These are phyloP conservation scores for Hippocampus mohnikei DNA, from an alignment of 2,113 vertebrate species.

Conservation along the genomic window DNA sequence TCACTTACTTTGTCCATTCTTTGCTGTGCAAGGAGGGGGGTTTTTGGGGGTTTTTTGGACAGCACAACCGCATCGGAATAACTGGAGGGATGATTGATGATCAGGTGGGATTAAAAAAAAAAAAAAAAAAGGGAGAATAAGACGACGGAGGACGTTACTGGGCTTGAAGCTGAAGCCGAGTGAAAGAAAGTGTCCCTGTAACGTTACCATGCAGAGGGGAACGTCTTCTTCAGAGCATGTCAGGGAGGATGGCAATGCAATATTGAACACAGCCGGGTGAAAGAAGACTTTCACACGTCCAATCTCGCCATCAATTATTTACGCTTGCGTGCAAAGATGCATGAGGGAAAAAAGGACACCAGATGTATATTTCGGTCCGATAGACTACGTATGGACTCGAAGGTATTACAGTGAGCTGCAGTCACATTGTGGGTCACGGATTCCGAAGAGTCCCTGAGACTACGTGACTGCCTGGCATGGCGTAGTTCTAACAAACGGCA, in stretches of 20 bases:
- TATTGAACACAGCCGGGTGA: constrained; percentile 26
- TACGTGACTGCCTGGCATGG: too few species aligned
- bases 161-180: too few species aligned
- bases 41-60: constrained; percentile 16
- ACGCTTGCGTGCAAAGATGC: constrained; percentile 29
- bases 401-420: too few species aligned
- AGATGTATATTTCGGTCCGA: background rate
- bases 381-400: too few species aligned
- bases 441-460: too few species aligned
- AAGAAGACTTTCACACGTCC: constrained; percentile 16
- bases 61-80: constrained; percentile 18
- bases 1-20: constrained; percentile 18
- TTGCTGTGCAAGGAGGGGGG: constrained; percentile 5
- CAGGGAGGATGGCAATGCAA: constrained; percentile 10
- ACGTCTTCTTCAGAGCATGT: background rate
- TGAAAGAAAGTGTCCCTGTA: background rate
- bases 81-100: constrained; percentile 18
- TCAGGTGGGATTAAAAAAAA: constrained; percentile 12
- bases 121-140: background rate
- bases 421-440: too few species aligned
- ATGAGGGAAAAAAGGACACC: constrained; percentile 1
- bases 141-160: too few species aligned
- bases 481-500: too few species aligned
- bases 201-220: background rate
- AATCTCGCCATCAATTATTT: constrained; percentile 40